Percentiles rank a stretch among this genome's conserved stretches.
phyloP scores from a whole-genome alignment of 2,797 vertebrate species.

The Melanotaenia nigrans region DNA sequence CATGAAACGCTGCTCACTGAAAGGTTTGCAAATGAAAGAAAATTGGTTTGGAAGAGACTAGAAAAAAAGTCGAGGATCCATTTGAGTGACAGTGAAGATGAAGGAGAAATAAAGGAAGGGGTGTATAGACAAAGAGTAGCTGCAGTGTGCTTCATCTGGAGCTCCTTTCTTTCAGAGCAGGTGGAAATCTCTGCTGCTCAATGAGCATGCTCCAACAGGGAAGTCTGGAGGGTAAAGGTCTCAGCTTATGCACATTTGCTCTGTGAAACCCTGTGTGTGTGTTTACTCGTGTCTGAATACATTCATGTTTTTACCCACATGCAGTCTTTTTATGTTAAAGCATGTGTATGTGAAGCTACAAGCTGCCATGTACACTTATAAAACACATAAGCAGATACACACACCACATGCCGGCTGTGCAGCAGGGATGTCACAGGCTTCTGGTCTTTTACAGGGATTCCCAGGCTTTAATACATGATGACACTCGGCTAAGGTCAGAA shows the following conservation, averaged over 20 bases:
- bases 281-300: conserved; percentile 13
- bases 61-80: conserved; percentile 2
- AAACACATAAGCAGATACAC: not conserved
- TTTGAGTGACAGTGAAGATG: not conserved
- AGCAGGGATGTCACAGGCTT: not conserved
- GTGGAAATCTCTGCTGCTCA: conserved; percentile 41
- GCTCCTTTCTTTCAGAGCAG: conserved; percentile 37
- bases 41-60: not conserved
- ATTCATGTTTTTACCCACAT: conserved; percentile 2
- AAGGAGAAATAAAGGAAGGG: not conserved
- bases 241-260: not conserved
- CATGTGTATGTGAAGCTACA: not conserved
- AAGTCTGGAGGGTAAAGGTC: conserved; percentile 28
- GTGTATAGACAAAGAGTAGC: conserved; percentile 11
- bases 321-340: not conserved
- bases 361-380: not conserved
- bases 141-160: conserved; percentile 14
- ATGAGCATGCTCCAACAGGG: conserved; percentile 20
- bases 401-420: not conserved
- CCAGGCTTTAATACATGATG: not conserved
- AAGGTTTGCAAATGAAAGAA: not conserved
- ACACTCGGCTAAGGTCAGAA: not conserved
- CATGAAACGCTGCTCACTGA: conserved; percentile 1
- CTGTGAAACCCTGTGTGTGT: conserved; percentile 5
- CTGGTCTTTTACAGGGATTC: not conserved